phyloP scores from a whole-genome alignment of 2,113 vertebrate species.

The Neofelis nebulosa region DNA sequence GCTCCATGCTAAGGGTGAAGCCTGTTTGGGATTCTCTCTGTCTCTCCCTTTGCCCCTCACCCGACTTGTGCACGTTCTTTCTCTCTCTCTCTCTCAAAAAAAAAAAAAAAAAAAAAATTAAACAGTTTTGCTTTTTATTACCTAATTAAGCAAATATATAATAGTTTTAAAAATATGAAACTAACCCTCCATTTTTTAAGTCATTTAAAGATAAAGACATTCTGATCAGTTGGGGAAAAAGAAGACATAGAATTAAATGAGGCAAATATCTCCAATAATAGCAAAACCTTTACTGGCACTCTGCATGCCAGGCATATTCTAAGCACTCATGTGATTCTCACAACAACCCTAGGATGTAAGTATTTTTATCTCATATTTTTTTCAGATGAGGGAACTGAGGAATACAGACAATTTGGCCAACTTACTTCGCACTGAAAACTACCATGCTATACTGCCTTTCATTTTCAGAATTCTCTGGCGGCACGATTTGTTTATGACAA shows the following conservation, averaged over 20 bases:
- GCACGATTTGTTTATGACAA: background rate
- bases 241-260: background rate
- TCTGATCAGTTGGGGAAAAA: background rate
- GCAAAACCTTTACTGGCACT: background rate
- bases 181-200: background rate
- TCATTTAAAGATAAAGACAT: background rate
- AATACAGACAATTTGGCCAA: background rate
- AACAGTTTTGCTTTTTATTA: background rate
- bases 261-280: background rate
- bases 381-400: background rate
- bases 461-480: background rate
- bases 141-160: background rate
- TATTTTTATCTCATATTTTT: conserved; percentile 4
- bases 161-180: background rate
- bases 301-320: background rate
- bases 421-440: background rate
- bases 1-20: no score
- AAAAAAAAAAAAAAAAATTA: background rate
- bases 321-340: conserved; percentile 1
- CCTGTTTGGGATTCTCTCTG: no score
- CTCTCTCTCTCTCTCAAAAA: no score
- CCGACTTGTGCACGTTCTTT: no score
- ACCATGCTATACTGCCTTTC: background rate
- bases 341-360: background rate
- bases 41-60: no score